phyloP scores from a whole-genome alignment of 2,888 invertebrate species.

The Hypercompe scribonia region DNA sequence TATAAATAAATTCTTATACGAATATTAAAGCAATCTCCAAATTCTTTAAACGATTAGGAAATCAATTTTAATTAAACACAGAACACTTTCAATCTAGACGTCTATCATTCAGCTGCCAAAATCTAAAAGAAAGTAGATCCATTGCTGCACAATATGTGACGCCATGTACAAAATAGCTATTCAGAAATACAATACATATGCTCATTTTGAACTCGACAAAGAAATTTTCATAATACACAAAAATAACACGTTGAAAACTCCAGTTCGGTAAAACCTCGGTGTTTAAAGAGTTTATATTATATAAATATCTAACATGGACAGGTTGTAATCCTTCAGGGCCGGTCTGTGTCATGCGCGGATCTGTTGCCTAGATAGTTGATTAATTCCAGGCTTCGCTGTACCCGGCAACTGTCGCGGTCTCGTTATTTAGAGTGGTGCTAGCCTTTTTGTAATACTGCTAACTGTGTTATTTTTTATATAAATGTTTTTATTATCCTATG shows the following conservation, averaged over 20 bases:
- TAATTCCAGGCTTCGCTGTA: constrained; percentile 23
- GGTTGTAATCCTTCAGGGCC: constrained; percentile 40
- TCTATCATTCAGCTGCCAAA: too few relatives aligned
- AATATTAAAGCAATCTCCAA: too few relatives aligned
- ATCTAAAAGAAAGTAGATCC: too few relatives aligned
- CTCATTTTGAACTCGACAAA: not conserved
- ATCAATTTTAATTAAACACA: too few relatives aligned
- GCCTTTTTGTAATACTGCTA: not conserved
- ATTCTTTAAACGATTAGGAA: too few relatives aligned
- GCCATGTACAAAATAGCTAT: not conserved
- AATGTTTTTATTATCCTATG: not conserved
- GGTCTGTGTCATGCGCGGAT: constrained; percentile 39
- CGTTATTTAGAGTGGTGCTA: not conserved
- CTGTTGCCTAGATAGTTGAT: constrained; percentile 33
- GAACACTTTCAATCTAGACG: too few relatives aligned
- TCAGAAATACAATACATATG: not conserved
- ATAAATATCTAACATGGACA: constrained; percentile 14
- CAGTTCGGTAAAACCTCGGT: not conserved
- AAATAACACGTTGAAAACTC: not conserved
- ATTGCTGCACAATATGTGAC: too few relatives aligned
- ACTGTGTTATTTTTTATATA: not conserved
- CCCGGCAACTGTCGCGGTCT: constrained; percentile 1
- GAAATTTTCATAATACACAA: not conserved
- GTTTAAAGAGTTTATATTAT: not conserved
- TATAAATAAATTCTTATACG: too few relatives aligned